These are phyloP conservation scores for Lepidochrysops patricia DNA, from an alignment of 2,888 invertebrate species.

Conservation along the genomic window DNA sequence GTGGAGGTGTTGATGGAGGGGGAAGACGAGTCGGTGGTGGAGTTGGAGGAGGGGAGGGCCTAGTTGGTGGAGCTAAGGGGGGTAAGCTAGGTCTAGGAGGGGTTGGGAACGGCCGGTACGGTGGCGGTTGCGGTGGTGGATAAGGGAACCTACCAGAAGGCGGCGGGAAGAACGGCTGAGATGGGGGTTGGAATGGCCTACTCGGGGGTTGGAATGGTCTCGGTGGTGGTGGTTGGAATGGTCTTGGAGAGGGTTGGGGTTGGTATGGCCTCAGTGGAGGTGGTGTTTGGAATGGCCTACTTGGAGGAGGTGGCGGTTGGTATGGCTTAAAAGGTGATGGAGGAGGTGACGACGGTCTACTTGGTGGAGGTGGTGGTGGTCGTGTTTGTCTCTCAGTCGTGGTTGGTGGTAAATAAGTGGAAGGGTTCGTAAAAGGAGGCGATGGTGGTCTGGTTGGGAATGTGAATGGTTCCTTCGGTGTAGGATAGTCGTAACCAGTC, in stretches of 20 bases:
- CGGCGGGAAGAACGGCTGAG: neutral
- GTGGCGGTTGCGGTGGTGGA: constrained; percentile 21
- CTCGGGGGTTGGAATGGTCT: constrained; percentile 25
- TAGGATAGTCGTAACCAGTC: constrained; percentile 9
- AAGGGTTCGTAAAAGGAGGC: constrained; percentile 9
- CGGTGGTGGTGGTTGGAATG: constrained; percentile 17
- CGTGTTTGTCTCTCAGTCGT: constrained; percentile 13
- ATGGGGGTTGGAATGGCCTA: constrained; percentile 14
- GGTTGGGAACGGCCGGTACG: neutral
- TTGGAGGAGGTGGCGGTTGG: constrained; percentile 22
- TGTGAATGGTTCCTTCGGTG: constrained; percentile 4
- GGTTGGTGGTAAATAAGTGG: constrained; percentile 15
- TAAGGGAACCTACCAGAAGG: neutral
- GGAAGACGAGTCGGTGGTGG: constrained; percentile 22
- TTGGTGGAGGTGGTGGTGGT: constrained; percentile 20
- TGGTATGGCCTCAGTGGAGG: constrained; percentile 10
- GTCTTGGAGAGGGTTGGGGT: constrained; percentile 21
- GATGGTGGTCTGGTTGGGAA: constrained; percentile 17
- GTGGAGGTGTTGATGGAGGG: constrained; percentile 22
- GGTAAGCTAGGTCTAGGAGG: neutral
- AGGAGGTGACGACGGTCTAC: constrained; percentile 17
- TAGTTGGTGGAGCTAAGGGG: constrained; percentile 16
- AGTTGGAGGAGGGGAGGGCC: constrained; percentile 20
- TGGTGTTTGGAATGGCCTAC: constrained; percentile 25
- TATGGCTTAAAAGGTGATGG: constrained; percentile 31